Conservation (phyloP, 2,888 invertebrate species). For the Mycalesis mineus region DNA sequence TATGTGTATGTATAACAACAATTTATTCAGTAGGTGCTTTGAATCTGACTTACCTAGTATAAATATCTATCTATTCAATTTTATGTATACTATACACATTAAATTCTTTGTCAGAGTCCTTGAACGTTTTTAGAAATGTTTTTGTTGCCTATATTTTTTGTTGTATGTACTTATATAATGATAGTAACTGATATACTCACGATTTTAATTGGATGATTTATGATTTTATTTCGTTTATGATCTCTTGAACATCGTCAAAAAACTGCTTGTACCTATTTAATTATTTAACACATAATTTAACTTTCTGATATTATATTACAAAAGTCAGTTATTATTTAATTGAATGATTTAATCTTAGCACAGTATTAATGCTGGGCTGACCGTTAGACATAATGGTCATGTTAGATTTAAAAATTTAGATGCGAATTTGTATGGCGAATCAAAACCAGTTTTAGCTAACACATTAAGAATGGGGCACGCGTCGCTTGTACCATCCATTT, state of each 20-base stretch:
- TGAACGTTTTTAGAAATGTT: not conserved
- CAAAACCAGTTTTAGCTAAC: constrained; percentile 24
- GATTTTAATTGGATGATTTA: not conserved
- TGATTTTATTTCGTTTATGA: not conserved
- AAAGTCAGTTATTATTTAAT: no score
- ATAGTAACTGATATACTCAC: not conserved
- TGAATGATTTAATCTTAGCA: not conserved
- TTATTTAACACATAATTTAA: not conserved
- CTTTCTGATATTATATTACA: no score
- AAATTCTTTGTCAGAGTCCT: no score
- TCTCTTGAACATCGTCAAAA: not conserved
- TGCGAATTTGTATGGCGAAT: constrained; percentile 1
- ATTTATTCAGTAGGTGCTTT: not conserved
- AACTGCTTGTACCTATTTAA: not conserved
- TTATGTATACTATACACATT: no score
- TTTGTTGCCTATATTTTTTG: not conserved
- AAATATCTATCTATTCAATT: no score
- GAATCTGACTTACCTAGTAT: no score
- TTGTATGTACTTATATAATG: not conserved
- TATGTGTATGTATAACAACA: not conserved
- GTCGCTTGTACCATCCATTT: constrained; percentile 17
- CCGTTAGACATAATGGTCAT: not conserved
- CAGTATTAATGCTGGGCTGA: not conserved
- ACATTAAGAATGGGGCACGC: constrained; percentile 25
- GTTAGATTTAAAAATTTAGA: constrained; percentile 4